Percentiles rank a stretch among this genome's conserved stretches.
phyloP scores from a whole-genome alignment of 1,140 invertebrate species.

The Carposina sasakii region DNA sequence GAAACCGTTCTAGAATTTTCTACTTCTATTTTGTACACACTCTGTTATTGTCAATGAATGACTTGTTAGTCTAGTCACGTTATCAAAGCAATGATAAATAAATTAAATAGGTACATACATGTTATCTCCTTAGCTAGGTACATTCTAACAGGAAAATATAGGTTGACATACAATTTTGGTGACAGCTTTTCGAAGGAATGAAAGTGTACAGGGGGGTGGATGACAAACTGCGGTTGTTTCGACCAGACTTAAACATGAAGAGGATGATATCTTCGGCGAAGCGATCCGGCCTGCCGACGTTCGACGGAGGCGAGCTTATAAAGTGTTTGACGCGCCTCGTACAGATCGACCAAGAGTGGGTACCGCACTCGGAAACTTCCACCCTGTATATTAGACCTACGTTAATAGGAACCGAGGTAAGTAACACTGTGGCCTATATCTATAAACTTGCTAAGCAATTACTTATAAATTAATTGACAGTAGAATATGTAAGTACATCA shows the following conservation, averaged over 20 bases:
- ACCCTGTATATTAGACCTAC: constrained; percentile 98
- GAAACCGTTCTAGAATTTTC: too few relatives aligned
- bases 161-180: too few relatives aligned
- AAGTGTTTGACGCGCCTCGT: constrained; percentile 91
- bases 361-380: constrained; percentile 90
- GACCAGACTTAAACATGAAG: constrained; percentile 96
- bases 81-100: too few relatives aligned
- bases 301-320: constrained; percentile 91
- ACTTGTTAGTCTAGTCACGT: too few relatives aligned
- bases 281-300: constrained; percentile 90
- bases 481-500: too few relatives aligned
- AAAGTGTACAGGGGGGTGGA: constrained; percentile 97
- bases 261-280: constrained; percentile 91
- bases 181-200: constrained; percentile 98
- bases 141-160: too few relatives aligned
- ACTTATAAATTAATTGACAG: too few relatives aligned
- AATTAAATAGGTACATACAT: not conserved
- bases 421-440: too few relatives aligned
- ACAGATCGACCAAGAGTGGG: constrained; percentile 97
- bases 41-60: too few relatives aligned
- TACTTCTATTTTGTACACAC: too few relatives aligned
- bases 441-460: too few relatives aligned
- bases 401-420: constrained; percentile 96
- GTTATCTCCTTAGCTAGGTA: not conserved
- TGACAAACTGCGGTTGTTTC: constrained; percentile 93